A percentile compares a stretch with the other conserved stretches of the same genome.
phyloP scores from a whole-genome alignment of 2,888 invertebrate species.

The Cyclophora punctaria region DNA sequence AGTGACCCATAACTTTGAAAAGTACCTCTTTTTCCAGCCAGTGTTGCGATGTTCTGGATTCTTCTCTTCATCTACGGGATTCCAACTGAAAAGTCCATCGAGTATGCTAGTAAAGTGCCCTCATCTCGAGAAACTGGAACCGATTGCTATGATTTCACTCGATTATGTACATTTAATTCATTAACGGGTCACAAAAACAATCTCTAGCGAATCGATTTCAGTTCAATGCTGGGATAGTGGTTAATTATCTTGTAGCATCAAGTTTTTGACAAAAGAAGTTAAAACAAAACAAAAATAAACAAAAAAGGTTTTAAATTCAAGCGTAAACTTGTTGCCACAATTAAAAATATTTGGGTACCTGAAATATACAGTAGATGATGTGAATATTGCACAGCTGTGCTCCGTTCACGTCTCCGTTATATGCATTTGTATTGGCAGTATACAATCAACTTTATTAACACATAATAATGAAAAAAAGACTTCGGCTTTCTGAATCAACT shows the following conservation, averaged over 20 bases:
- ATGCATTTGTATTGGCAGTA: conserved; percentile 18
- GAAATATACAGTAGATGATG: conserved; percentile 66
- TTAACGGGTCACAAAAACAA: conserved; percentile 11
- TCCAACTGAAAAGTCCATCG: conserved; percentile 73
- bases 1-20: conserved; percentile 51
- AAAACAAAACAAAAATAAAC: not conserved
- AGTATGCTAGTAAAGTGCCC: conserved; percentile 59
- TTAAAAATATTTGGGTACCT: conserved; percentile 57
- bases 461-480: not conserved
- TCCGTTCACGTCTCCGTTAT: conserved; percentile 38
- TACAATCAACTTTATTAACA: not conserved
- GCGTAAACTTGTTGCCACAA: conserved; percentile 47
- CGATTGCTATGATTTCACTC: conserved; percentile 27
- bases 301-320: conserved; percentile 3
- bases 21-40: conserved; percentile 55
- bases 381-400: conserved; percentile 47
- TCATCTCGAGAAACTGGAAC: conserved; percentile 30
- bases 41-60: conserved; percentile 9
- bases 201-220: conserved; percentile 42
- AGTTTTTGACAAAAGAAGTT: conserved; percentile 23
- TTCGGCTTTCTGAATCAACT: not conserved
- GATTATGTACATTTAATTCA: conserved; percentile 1
- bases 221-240: conserved; percentile 37
- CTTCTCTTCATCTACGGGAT: conserved; percentile 45
- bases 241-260: conserved; percentile 39